Evolutionary conservation across 2,113 vertebrate genomes (phyloP).

Genomic region (Trematomus loennbergii): DNA sequence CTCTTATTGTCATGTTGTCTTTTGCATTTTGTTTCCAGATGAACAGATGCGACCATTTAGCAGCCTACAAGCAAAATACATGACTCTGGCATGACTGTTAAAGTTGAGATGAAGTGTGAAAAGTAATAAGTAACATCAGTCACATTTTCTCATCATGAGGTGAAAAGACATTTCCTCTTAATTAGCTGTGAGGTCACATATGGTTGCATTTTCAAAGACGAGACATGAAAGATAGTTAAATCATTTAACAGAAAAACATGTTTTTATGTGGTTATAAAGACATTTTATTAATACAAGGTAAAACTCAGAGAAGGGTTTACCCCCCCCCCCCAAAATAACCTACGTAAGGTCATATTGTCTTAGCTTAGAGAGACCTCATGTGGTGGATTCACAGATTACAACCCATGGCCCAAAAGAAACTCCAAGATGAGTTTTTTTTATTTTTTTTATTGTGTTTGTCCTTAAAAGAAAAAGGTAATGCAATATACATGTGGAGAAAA

Average conservation of each 20-base stretch:
- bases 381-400: constrained; percentile 43
- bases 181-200: neutral
- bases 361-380: constrained; percentile 45
- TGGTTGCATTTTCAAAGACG: neutral
- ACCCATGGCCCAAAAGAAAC: neutral
- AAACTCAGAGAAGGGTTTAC: neutral
- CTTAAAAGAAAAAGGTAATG: neutral
- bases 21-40: no score
- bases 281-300: neutral
- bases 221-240: neutral
- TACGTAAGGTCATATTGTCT: constrained; percentile 1
- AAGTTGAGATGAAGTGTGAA: no score
- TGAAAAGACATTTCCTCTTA: no score
- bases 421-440: neutral
- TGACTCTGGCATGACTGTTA: no score
- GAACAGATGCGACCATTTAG: no score
- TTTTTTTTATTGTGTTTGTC: neutral
- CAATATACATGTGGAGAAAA: neutral
- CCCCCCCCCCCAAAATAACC: neutral
- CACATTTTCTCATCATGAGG: no score
- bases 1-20: no score
- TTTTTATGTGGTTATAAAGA: neutral
- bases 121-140: no score
- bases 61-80: no score
- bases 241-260: neutral